Evolutionary conservation across 1,140 invertebrate species (phyloP), one percentile per base, ranked within the genome.

Genomic region (Bombus huntii): DNA sequence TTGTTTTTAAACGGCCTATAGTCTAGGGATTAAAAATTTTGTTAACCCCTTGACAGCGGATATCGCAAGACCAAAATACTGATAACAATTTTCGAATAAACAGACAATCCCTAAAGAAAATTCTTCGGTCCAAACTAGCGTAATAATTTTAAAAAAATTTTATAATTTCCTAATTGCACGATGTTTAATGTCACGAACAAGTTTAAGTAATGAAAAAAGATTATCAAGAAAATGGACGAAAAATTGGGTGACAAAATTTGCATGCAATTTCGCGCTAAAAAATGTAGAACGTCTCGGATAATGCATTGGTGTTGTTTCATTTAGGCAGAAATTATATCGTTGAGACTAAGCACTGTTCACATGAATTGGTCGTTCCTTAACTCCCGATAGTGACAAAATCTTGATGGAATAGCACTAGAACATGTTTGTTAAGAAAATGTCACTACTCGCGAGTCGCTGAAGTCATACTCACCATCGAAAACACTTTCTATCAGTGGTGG

Each of bases 371-470:
- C 65, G 34, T 47, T 79, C 18, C 39, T 39, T n/a, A 59, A 53
- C 42, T 44, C 0, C 53, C 70, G 3, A 9, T 31, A 25, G 13
- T 15, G 59, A 68, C 42, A 44, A 75, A 28, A 83, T 31, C 72
- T 68, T 57, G 62, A 66, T 31, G n/a, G 18, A 68, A 10, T 13
- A 25, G 12, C 1, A 28, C 28, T 37, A 6, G 31, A 42, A 31
- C 39, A 37, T 81, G 71, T 74, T 66, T 75, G 59, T 42, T 22
- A 42, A 25, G 81, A 75, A 82, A 82, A 75, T 65, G 13, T 74
- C 42, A 39, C 66, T 82, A 65, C 57, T 44, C 25, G 5, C 53
- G 65, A 76, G n/a, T 65, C 62, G 25, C 18, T 76, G 72, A 83
- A 83, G 44, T 44, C 25, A 13, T 82, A 37, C 57, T 44, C n/a